Evolutionary conservation across 2,113 vertebrate species (phyloP).

Genomic region (Marcusenius ussheri): DNA sequence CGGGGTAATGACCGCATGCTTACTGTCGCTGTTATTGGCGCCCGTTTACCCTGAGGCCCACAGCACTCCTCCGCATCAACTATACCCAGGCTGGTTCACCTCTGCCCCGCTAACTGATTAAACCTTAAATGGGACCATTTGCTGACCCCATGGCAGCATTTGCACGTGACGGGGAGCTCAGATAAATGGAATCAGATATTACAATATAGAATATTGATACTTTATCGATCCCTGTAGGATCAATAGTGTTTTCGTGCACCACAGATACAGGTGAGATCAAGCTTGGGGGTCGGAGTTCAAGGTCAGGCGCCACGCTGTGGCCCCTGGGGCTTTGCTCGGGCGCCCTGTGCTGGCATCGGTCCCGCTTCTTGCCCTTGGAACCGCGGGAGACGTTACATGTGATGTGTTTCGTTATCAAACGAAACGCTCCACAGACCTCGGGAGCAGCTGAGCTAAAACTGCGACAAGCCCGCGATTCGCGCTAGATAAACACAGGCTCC

Average conservation of each 20-base stretch:
- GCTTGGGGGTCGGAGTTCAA: neutral
- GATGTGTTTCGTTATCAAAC: neutral
- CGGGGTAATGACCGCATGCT: neutral
- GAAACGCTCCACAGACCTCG: neutral
- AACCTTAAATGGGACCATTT: neutral
- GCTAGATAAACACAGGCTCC: neutral
- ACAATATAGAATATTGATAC: neutral
- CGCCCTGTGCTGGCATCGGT: neutral
- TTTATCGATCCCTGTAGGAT: neutral
- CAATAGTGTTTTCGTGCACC: neutral
- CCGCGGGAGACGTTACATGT: neutral
- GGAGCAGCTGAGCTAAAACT: neutral
- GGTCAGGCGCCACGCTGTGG: neutral
- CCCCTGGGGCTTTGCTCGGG: neutral
- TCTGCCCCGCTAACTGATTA: neutral
- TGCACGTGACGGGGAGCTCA: neutral
- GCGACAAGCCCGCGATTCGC: neutral
- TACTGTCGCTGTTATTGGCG: neutral
- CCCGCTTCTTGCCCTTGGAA: neutral
- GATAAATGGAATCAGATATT: neutral
- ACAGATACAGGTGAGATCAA: neutral
- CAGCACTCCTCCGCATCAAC: neutral
- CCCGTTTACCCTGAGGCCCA: neutral
- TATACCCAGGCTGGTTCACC: neutral
- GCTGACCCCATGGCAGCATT: neutral